Evolutionary conservation across 2,797 vertebrate genomes (phyloP), one percentile per base, ranked within the genome.

Genomic region (Coluber constrictor): DNA sequence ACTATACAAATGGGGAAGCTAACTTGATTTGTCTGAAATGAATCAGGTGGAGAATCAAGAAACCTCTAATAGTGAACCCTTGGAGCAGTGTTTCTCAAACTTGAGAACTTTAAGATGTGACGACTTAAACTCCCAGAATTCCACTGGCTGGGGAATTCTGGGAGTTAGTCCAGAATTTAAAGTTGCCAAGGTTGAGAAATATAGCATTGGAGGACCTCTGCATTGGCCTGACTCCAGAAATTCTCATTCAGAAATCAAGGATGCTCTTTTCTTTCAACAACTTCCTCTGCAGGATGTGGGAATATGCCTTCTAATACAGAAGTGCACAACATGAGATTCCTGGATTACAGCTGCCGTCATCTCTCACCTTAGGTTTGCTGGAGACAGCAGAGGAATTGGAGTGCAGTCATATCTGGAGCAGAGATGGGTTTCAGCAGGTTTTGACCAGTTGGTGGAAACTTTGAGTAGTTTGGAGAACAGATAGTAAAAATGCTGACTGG

Each of bases 21-120:
- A 60, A 92, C 90, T 57, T 29, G 61, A 89, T 93, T 91, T 89
- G 25, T 89, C 93, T 63, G 27, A 51, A 20, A 10, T 43, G 25
- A 86, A 47, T 88, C 29, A 32, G 6, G 6, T 20, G 61, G 11
- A 27, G 86, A 5, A 8, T 27, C 0, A 0, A 8, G 55, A 90
- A 74, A 29, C 37, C 63, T 32, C 7, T 9, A 18, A 32, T 51
- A 57, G 23, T 2, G 8, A 37, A 74, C 16, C 32, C n/a, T 18
- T 37, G 66, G 15, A 18, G 32, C 66, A 20, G 3, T 37, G n/a
- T 74, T 74, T 74, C 66, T 74, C 66, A 74, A 74, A 7, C n/a
- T 32, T 70, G 66, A 70, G n/a, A 70, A 70, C n/a, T 18, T 70
- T 70, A 70, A 70, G 5, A 70, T 70, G 63, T 70, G 63, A 32